phyloP scores from a whole-genome alignment of 2,113 vertebrate genomes.

The Periophthalmus modestus region DNA sequence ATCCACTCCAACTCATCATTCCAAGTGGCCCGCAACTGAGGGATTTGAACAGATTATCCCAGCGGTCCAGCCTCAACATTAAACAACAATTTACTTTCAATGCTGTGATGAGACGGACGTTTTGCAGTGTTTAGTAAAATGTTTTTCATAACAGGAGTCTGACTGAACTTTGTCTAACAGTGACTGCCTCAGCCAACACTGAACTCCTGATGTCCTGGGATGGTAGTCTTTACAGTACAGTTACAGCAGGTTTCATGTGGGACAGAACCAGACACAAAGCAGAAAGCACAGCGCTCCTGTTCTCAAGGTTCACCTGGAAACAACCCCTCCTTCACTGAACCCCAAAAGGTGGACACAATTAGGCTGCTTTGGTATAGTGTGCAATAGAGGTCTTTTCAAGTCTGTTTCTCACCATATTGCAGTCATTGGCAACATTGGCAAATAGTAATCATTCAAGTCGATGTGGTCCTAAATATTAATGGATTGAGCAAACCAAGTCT shows the following conservation, averaged over 20 bases:
- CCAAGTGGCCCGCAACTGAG: slow-evolving; percentile 14
- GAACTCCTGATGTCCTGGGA: slow-evolving; percentile 16
- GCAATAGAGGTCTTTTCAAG: slow-evolving; percentile 11
- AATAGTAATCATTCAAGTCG: background rate
- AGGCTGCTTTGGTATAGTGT: background rate
- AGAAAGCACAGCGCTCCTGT: background rate
- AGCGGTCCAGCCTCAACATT: slow-evolving; percentile 1
- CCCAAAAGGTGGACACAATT: background rate
- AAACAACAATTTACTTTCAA: background rate
- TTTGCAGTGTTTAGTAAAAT: slow-evolving; percentile 33
- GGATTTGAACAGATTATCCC: background rate
- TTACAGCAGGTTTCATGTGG: background rate
- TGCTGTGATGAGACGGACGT: slow-evolving; percentile 18
- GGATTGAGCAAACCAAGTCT: background rate
- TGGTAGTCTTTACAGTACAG: background rate
- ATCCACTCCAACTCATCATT: slow-evolving; percentile 40
- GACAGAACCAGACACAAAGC: slow-evolving; percentile 7
- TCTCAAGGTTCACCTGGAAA: background rate
- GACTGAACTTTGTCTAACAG: slow-evolving; percentile 26
- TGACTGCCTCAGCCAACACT: slow-evolving; percentile 22
- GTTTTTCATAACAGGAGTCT: background rate
- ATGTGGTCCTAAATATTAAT: background rate
- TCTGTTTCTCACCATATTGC: background rate
- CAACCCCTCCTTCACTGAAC: background rate
- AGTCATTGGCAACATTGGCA: background rate